Evolutionary conservation across 2,113 vertebrate species (phyloP), one percentile per base, ranked within the genome.

Genomic region (Sylvietta virens): DNA sequence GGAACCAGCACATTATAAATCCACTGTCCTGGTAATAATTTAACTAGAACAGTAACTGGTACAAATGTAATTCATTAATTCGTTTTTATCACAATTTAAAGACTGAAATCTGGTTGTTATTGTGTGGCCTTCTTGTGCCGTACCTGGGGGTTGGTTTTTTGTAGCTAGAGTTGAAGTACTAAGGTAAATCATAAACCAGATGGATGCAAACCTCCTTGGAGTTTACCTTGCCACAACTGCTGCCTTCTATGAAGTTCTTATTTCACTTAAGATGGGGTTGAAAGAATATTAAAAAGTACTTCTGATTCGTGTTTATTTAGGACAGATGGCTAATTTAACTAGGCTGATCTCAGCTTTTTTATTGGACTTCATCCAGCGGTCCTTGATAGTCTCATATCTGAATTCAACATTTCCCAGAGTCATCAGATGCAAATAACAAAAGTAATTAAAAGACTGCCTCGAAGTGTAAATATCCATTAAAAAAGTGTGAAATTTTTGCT

Each of bases 1-100:
- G 95, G 90, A 97, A 89, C 91, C 79, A 69, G 86, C 90, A 65
- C 62, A 60, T 95, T 95, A 96, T 80, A 91, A 97, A 96, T 80
- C 94, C 86, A 9, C 91, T 97, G 95, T 97, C 92, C 79, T 92
- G 94, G 86, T 86, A 77, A 94, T 97, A 96, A 97, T 96, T 96
- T 94, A 97, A 95, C 88, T 96, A 74, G 95, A 95, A 70, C 81
- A 90, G 94, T 91, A 83, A 84, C 91, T 81, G 94, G 54, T 95
- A 93, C 86, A 88, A 96, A 92, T 84, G 72, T 96, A 96, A 94
- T 96, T 94, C 76, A 93, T 96, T 96, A 96, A 95, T 95, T 91
- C 81, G 27, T 77, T 95, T 94, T 77, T 80, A 73, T 90, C 95
- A 86, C 90, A 90, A 94, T 76, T 93, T 90, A 48, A 95, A 66